These are phyloP conservation scores for Neotoma lepida DNA, from an alignment of 2,113 vertebrate species.

Conservation along the genomic window DNA sequence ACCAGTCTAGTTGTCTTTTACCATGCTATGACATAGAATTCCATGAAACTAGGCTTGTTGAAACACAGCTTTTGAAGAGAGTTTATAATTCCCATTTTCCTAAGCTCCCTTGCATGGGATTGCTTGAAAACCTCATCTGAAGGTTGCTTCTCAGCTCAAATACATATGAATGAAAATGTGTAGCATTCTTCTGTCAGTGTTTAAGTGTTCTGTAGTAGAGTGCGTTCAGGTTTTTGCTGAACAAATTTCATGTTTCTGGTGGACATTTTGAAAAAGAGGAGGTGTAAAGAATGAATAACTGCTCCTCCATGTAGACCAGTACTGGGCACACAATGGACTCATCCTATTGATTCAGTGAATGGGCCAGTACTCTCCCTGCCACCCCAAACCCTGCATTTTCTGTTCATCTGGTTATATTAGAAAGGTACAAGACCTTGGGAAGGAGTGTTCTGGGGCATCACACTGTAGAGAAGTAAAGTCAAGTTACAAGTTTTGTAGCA, in stretches of 20 bases:
- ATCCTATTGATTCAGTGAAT: not conserved
- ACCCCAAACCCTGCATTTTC: not conserved
- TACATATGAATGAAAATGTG: not conserved
- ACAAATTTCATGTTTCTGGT: not conserved
- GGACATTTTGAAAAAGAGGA: not conserved
- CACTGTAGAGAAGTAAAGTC: not conserved
- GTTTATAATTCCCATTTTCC: not conserved
- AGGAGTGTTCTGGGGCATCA: not conserved
- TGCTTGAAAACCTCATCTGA: conserved; percentile 39
- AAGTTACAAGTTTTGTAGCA: not conserved
- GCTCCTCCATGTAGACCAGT: not conserved
- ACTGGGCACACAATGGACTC: too few relatives aligned
- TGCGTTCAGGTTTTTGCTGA: conserved; percentile 29
- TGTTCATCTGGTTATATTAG: not conserved
- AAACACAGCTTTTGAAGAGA: conserved; percentile 18
- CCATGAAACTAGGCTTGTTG: not conserved
- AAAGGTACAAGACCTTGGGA: not conserved
- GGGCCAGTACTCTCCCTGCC: not conserved
- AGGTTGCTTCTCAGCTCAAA: conserved; percentile 42
- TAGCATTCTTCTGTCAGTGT: not conserved
- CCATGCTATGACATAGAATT: not conserved
- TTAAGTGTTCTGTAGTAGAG: not conserved
- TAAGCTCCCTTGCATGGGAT: conserved; percentile 8
- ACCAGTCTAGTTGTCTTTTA: not conserved
- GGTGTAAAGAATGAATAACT: not conserved